Base-by-base conservation (phyloP, 2,888 invertebrate species). In the Platypus cylindrus region DNA sequence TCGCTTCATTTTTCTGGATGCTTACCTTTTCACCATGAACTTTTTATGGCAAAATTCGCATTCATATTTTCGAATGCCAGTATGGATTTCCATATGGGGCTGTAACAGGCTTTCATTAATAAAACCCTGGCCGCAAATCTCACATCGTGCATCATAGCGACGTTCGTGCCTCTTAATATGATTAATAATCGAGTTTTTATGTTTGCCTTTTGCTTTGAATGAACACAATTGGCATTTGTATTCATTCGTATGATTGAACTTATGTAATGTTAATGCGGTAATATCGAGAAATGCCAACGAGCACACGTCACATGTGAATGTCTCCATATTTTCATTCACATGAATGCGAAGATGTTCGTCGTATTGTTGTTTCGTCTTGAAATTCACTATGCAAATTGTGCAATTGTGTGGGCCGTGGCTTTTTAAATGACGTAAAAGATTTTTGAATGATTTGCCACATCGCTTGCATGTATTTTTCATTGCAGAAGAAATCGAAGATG, bases 31-130 rank as follows among this genome's bases (percentile, higher is more conserved):
- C 3, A 52, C 46, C 2, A 48, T 37, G 31, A 59, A 57, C 28
- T 47, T 54, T 36, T 58, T 58, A 11, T 47, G 38, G 32, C 59
- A 59, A 32, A 51, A 38, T 7, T 56, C 53, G 37, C 59, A 59
- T 5, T 43, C 35, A 37, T 52, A 56, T 26, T 47, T 50, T 23
- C 53, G 54, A 8, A 53, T 51, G 18, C 49, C 55, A 12, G 47
- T 41, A 34, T 59, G 59, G 5, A 53, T 43, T 27, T 55, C 53
- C 47, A 54, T 48, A 36, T 60, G 59, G 1, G 43, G 44, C 1
- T 45, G 38, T 26, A 50, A 44, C 16, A 37, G 16, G 9, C 41
- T 36, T 17, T 43, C 43, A 5, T 43, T 43, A 8, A 52, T 34
- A 34, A 55, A 54, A 2, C 53, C 50, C 33, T 50, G 52, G 1